Percentiles rank a stretch among this genome's conserved stretches.
Evolutionary conservation across 2,888 invertebrate genomes (phyloP).

Genomic region (Pilophorus perplexus): DNA sequence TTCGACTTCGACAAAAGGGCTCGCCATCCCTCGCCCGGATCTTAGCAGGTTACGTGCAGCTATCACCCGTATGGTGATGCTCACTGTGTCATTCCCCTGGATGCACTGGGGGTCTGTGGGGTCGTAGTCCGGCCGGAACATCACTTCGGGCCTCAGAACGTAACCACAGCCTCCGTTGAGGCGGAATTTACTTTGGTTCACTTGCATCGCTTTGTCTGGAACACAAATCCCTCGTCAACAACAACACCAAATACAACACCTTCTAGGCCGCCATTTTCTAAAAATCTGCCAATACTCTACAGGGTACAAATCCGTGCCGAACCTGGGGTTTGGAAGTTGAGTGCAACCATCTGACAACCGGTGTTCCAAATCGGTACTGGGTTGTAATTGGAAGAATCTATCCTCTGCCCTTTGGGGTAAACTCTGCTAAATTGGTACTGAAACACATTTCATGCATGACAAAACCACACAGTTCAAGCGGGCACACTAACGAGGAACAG

Average conservation of each 20-base stretch:
- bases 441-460: constrained; percentile 3
- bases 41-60: constrained; percentile 86
- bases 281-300: too few species aligned
- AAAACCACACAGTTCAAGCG: background rate
- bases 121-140: constrained; percentile 76
- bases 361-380: constrained; percentile 93
- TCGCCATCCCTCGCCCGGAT: constrained; percentile 74
- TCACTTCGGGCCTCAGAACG: constrained; percentile 83
- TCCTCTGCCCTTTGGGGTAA: constrained; percentile 90
- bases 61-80: constrained; percentile 72
- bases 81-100: constrained; percentile 61
- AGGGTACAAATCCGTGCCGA: background rate
- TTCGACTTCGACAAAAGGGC: constrained; percentile 91
- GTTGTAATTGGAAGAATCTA: constrained; percentile 96
- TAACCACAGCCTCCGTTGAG: constrained; percentile 93
- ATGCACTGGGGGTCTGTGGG: constrained; percentile 69
- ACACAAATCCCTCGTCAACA: too few species aligned
- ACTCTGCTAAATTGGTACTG: constrained; percentile 82
- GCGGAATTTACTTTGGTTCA: constrained; percentile 89
- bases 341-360: constrained; percentile 94
- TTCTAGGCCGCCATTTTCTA: too few species aligned
- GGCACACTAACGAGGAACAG: too few species aligned
- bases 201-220: constrained; percentile 90
- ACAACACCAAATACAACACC: too few species aligned
- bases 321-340: constrained; percentile 90